Conservation (phyloP, 2,888 invertebrate species). For the Cosmopolites sordidus region DNA sequence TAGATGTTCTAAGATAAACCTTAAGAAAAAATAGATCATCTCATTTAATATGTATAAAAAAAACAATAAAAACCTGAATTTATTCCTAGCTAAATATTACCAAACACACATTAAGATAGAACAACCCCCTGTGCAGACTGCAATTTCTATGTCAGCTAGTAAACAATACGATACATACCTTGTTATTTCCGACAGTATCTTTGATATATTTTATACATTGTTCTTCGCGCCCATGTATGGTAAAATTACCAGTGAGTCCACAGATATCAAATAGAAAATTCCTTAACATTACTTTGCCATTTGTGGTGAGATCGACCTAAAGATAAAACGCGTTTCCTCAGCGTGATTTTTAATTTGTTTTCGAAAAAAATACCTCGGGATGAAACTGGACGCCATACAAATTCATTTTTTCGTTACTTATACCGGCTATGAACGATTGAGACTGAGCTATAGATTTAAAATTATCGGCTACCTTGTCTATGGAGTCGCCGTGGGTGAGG, state of each 20-base stretch:
- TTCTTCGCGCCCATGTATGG: constrained; percentile 80
- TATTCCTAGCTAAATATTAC: too few species aligned
- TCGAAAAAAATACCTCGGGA: constrained; percentile 94
- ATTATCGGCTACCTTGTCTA: constrained; percentile 84
- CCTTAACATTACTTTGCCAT: constrained; percentile 79
- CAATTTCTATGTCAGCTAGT: too few species aligned
- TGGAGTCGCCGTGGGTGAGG: constrained; percentile 95
- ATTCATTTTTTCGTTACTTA: constrained; percentile 84
- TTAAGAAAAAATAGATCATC: too few species aligned
- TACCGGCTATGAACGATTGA: constrained; percentile 78
- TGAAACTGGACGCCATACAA: constrained; percentile 98
- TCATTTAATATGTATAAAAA: too few species aligned
- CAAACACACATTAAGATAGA: too few species aligned
- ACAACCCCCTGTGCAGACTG: too few species aligned
- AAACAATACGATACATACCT: constrained; percentile 48
- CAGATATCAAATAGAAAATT: constrained; percentile 93
- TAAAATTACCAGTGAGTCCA: constrained; percentile 81
- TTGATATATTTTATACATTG: constrained; percentile 90
- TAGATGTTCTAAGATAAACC: too few species aligned
- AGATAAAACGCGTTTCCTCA: too few species aligned
- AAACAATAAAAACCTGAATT: too few species aligned
- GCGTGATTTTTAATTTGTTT: too few species aligned
- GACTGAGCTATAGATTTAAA: constrained; percentile 86
- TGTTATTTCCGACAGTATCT: constrained; percentile 83
- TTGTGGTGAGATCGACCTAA: constrained; percentile 28